These are phyloP conservation scores for Bugula neritina DNA, from an alignment of 2,888 invertebrate genomes.

Conservation along the genomic window DNA sequence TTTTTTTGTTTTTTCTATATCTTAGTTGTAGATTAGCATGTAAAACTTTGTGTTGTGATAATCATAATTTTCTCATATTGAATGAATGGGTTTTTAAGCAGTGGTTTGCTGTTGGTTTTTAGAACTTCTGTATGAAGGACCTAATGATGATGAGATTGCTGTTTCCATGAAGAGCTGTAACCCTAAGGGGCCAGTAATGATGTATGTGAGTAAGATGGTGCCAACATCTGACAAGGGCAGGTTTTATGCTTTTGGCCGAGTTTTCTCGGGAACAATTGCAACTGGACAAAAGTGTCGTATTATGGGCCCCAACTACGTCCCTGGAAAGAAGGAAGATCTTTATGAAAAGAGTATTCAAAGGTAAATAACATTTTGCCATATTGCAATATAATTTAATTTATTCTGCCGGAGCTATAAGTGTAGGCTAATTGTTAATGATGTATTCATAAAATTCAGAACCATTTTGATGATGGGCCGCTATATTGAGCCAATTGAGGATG, in stretches of 20 bases:
- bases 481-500: constrained; percentile 98
- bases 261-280: constrained; percentile 86
- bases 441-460: constrained; percentile 72
- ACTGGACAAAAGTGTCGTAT: constrained; percentile 72
- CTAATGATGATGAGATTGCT: constrained; percentile 90
- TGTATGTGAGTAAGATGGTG: constrained; percentile 99
- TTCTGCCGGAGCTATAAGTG: too few relatives aligned
- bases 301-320: constrained; percentile 96
- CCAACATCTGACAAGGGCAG: constrained; percentile 99
- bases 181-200: constrained; percentile 95
- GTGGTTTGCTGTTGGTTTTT: background rate
- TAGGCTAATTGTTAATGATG: too few relatives aligned
- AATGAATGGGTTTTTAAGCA: background rate
- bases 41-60: too few relatives aligned
- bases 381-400: too few relatives aligned
- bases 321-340: constrained; percentile 98
- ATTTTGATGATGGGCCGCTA: constrained; percentile 99
- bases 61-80: background rate
- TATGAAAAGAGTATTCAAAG: constrained; percentile 97
- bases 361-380: constrained; percentile 42
- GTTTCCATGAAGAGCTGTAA: constrained; percentile 73
- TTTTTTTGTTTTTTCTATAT: too few relatives aligned
- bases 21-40: too few relatives aligned
- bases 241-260: constrained; percentile 99
- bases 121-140: constrained; percentile 98